Evolutionary conservation across 53 echinoderm and acorn worm species (phyloP), one percentile per base, ranked within the genome.

Genomic region (Apostichopus leukothele): DNA sequence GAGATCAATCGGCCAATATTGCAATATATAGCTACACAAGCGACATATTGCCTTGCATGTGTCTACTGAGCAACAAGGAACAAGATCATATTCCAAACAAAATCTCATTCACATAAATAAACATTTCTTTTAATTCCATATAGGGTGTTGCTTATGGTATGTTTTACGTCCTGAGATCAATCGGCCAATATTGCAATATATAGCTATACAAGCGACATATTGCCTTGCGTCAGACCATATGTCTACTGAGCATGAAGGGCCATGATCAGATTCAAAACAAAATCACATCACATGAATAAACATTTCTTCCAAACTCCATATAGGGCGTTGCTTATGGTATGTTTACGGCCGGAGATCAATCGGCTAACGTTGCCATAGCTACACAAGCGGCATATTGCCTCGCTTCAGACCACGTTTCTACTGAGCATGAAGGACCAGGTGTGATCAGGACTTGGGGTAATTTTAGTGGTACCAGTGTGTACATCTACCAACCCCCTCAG

Each of bases 401-500:
- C 5, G 52, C 59, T 13, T 1, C 55, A 6, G 80, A 80, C 80
- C 57, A 80, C n/a, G 54, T 55, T 5, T 59, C 80, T 53, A 21
- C 80, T 2, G 80, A 80, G 8, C 80, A 80, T 13, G 54, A 55
- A 55, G 80, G 80, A 11, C 80, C 80, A 18, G 80, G 80, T 7
- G 80, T 80, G 5, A 20, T 20, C 5, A 57, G 21, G 19, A 53
- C 80, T 10, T 53, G n/a, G 21, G 80, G 9, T 4, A n/a, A 55
- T 20, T 80, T 80, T 9, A 80, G 54, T 13, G 80, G 80, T 0
- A 80, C 80, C 6, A 80, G 80, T 54, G 80, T 53, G 59, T 52
- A 55, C 52, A 80, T 80, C 18, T 80, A 80, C 16, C 20, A 13
- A 23, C 80, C 80, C 1, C 80, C 80, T 55, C 20, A 12, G 55